These are phyloP conservation scores for Norana najaformis DNA, from an alignment of 2,888 invertebrate species.

Conservation along the genomic window DNA sequence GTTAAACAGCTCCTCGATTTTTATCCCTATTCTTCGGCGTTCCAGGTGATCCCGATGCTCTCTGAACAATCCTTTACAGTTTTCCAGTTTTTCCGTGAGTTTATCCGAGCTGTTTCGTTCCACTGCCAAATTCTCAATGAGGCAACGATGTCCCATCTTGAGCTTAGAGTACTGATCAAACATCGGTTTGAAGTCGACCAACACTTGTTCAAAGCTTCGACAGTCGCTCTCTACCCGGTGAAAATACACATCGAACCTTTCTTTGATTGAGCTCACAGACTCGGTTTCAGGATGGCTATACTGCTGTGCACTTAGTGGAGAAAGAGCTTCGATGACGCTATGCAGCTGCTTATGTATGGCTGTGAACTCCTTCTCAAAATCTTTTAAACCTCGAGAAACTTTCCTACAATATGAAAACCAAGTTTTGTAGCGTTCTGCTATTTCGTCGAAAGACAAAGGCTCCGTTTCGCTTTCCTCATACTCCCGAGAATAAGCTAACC, in stretches of 20 bases:
- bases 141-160: background rate
- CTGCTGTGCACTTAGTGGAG: background rate
- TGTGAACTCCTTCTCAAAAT: background rate
- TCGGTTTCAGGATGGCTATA: background rate
- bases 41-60: slow-evolving; percentile 16
- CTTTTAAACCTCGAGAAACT: background rate
- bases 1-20: background rate
- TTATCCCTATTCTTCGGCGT: background rate
- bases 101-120: background rate
- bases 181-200: background rate
- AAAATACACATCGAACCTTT: background rate
- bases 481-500: background rate
- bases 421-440: background rate
- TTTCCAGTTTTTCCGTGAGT: slow-evolving; percentile 15
- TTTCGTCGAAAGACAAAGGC: background rate
- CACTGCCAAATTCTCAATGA: background rate
- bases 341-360: background rate
- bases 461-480: background rate
- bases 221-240: background rate
- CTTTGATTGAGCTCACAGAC: background rate
- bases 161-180: background rate
- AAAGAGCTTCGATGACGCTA: background rate
- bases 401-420: background rate
- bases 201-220: background rate
- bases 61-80: background rate